These are phyloP conservation scores for Lanius ludovicianus DNA, from an alignment of 2,113 vertebrate species.

Conservation along the genomic window DNA sequence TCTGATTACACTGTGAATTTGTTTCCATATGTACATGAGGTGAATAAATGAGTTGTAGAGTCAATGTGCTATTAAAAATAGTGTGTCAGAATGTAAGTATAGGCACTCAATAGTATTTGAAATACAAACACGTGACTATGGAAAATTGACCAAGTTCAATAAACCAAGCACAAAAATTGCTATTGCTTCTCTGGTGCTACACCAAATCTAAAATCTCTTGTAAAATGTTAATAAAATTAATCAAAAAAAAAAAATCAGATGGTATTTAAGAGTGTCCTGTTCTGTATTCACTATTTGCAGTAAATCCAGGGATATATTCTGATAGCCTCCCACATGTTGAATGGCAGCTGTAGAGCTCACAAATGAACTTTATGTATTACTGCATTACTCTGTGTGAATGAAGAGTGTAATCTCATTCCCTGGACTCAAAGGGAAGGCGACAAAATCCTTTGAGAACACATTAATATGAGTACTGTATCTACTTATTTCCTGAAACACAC, in stretches of 20 bases:
- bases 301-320: not conserved
- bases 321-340: not conserved
- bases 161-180: not conserved
- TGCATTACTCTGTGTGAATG: not conserved
- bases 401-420: not conserved
- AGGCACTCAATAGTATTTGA: not conserved
- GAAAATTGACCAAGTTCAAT: not conserved
- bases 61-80: not conserved
- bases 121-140: not conserved
- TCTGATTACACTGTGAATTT: not conserved
- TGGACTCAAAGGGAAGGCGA: not conserved
- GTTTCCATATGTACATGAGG: not conserved
- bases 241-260: not conserved
- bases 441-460: not conserved
- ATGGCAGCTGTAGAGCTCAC: not conserved
- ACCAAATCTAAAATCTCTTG: not conserved
- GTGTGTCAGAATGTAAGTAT: not conserved
- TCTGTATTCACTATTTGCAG: not conserved
- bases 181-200: not conserved
- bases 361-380: not conserved
- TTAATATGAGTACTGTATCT: not conserved
- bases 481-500: not conserved
- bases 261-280: not conserved
- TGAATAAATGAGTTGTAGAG: not conserved
- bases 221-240: not conserved